Percentiles rank a stretch among this genome's conserved stretches.
These are phyloP conservation scores for Zelleria hepariella DNA, from an alignment of 2,888 invertebrate genomes.

Conservation along the genomic window DNA sequence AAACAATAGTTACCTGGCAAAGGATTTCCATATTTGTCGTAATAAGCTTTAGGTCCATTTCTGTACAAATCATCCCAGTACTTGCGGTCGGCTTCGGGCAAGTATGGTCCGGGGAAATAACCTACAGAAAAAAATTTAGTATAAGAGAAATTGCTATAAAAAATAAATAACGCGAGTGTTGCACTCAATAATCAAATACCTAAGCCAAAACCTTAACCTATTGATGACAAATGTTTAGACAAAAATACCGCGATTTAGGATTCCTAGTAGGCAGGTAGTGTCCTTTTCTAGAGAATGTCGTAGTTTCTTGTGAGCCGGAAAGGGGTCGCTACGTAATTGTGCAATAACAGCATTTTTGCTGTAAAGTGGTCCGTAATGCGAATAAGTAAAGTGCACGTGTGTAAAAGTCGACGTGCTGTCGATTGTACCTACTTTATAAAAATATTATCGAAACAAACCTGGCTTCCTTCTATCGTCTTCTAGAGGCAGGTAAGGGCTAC, in stretches of 20 bases:
- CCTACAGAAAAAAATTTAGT: slow-evolving; percentile 3
- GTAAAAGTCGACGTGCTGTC: too few species aligned
- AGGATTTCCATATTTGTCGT: slow-evolving; percentile 61
- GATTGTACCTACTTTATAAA: too few species aligned
- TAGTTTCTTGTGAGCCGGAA: too few species aligned
- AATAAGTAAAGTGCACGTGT: too few species aligned
- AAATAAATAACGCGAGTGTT: neutral
- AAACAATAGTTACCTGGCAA: slow-evolving; percentile 41
- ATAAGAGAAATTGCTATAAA: slow-evolving; percentile 9
- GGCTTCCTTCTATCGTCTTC: neutral
- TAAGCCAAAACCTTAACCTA: too few species aligned
- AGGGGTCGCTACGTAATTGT: too few species aligned
- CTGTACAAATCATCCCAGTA: slow-evolving; percentile 63
- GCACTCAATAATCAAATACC: neutral
- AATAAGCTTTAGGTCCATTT: slow-evolving; percentile 60
- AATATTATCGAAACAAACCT: neutral
- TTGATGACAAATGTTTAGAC: too few species aligned
- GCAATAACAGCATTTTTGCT: too few species aligned
- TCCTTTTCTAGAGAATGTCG: too few species aligned
- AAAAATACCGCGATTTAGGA: too few species aligned
- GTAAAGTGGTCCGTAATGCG: too few species aligned
- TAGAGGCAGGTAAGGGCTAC: neutral
- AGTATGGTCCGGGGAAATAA: slow-evolving; percentile 35
- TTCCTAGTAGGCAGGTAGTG: too few species aligned
- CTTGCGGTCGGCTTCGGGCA: slow-evolving; percentile 46